Base-by-base conservation (phyloP, 2,113 vertebrate genomes). In the Pseudonaja textilis region DNA sequence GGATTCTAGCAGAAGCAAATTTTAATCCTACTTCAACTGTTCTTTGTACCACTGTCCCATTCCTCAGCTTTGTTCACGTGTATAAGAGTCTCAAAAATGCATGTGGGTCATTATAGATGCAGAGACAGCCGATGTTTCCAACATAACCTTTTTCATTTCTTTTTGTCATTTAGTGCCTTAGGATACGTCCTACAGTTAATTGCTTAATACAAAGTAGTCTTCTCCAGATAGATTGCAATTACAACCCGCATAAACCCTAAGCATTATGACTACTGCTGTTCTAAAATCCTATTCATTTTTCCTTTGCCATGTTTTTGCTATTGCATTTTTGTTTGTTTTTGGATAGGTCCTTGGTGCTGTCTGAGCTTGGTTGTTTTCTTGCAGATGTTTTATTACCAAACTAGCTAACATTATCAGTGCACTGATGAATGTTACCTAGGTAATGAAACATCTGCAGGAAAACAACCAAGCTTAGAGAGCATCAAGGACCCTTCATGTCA, bases 151-250 rank as follows among this genome's bases (percentile, higher is more conserved):
- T 69, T 69, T n/a, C 29, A 74, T 74, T 81, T 20, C 69, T 39
- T 81, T 74, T 39, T 39, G 1, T 81, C 34, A 81, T 39, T 81
- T 20, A 39, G 16, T 20, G 34, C 69, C 16, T 39, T 39, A 81
- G 34, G n/a, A 39, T 39, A 34, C 0, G 6, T 81, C 34, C 34
- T 81, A 6, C 34, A 61, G 81, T 61, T n/a, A 16, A 45, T 90
- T 89, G 93, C 34, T 87, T 91, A 90, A 18, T 54, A 1, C 16
- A 81, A 50, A 86, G 69, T 45, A 94, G 92, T 93, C 34, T 20
- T 74, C 18, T 2, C 34, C 34, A 39, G 34, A 81, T 81, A 7
- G 69, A 34, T 81, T 81, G 34, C 34, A 39, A 39, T 81, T 81
- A 20, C 18, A 81, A 81, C 2, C 34, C 16, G 2, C 34, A 81